Evolutionary conservation across 2,888 invertebrate species (phyloP).

Genomic region (Criorhina ranunculi): DNA sequence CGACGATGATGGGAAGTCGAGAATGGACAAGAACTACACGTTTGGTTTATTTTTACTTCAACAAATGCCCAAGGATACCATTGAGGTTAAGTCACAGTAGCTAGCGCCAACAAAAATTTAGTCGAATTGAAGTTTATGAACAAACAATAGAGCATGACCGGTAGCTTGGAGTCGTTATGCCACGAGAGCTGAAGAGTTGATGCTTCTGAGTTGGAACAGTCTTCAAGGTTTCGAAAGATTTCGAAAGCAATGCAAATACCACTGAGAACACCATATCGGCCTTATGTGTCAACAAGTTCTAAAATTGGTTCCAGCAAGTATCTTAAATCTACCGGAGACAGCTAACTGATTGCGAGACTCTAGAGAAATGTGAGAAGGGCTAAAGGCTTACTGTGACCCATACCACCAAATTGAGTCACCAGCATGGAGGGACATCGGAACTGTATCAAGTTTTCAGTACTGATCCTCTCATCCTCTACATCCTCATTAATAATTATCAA

Average conservation of each 20-base stretch:
- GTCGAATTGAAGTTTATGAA: background rate
- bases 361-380: no score
- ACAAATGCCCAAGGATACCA: constrained; percentile 9
- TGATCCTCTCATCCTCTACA: no score
- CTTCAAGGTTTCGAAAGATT: no score
- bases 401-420: no score
- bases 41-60: background rate
- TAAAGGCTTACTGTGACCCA: no score
- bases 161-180: constrained; percentile 15
- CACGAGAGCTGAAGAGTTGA: constrained; percentile 17
- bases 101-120: background rate
- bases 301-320: no score
- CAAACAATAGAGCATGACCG: constrained; percentile 27
- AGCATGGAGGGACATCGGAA: no score
- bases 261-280: background rate
- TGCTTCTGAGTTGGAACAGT: background rate
- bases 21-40: constrained; percentile 1
- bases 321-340: no score
- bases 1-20: background rate
- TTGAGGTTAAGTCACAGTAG: constrained; percentile 1
- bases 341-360: no score
- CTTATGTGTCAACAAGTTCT: background rate
- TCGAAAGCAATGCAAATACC: constrained; percentile 5
- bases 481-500: no score
- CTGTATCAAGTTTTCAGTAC: no score